Conservation (phyloP, 2,888 invertebrate species). For the Tenthredo notha region DNA sequence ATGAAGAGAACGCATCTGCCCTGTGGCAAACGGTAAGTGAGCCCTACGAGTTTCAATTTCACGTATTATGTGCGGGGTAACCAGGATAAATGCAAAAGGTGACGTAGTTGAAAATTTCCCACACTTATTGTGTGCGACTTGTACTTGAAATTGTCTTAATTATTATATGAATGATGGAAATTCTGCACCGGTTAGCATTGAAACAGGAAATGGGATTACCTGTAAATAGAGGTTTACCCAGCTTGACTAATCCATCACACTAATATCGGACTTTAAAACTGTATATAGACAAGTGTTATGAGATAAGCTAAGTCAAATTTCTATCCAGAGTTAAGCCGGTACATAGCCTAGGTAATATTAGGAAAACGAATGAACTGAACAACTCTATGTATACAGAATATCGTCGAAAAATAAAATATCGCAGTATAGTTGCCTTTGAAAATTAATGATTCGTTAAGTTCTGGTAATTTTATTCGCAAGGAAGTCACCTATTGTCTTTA, state of each 20-base stretch:
- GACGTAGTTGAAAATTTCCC: slow-evolving; percentile 28
- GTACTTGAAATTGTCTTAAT: slow-evolving; percentile 1
- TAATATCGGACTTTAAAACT: background rate
- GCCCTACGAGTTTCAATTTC: slow-evolving; percentile 18
- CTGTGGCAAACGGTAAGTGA: slow-evolving; percentile 16
- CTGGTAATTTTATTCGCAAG: background rate
- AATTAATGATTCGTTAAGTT: background rate
- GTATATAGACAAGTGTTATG: slow-evolving; percentile 1
- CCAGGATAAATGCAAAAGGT: background rate
- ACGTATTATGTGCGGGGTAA: slow-evolving; percentile 5
- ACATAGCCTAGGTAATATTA: background rate
- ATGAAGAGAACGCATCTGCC: slow-evolving; percentile 39
- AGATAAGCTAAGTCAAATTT: slow-evolving; percentile 10
- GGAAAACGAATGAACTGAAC: too few species aligned
- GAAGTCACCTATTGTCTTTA: background rate
- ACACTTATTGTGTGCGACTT: slow-evolving; percentile 7
- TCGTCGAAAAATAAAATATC: background rate
- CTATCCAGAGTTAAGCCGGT: background rate
- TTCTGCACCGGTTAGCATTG: background rate
- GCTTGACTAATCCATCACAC: background rate
- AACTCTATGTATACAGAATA: too few species aligned
- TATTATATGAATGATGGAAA: background rate
- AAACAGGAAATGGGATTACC: slow-evolving; percentile 4
- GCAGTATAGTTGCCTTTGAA: background rate
- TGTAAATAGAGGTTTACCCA: background rate